A percentile compares a stretch with the other conserved stretches of the same genome.
These are phyloP conservation scores for Ochropleura leucogaster DNA, from an alignment of 2,888 invertebrate species.

Conservation along the genomic window DNA sequence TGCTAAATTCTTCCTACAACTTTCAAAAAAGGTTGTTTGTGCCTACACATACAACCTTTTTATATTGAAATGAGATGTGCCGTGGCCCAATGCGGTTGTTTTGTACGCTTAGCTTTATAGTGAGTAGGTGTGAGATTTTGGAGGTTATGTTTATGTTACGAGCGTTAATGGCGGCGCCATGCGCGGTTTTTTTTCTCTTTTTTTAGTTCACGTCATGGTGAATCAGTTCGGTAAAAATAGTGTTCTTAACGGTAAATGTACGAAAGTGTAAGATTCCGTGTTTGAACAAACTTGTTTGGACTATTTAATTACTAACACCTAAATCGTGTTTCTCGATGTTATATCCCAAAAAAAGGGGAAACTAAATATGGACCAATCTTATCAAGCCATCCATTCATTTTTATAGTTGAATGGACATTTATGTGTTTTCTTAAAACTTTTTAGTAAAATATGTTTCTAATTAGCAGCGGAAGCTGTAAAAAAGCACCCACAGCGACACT, in stretches of 20 bases:
- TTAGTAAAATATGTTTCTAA: background rate
- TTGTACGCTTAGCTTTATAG: conserved; percentile 21
- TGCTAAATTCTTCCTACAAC: background rate
- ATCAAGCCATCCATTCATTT: conserved; percentile 20
- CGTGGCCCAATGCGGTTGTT: background rate
- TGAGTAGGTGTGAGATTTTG: conserved; percentile 47
- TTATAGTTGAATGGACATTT: conserved; percentile 20
- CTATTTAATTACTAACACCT: conserved; percentile 27
- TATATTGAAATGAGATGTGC: background rate
- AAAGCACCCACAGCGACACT: conserved; percentile 24
- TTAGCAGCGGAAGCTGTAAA: conserved; percentile 44
- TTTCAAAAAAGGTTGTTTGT: background rate
- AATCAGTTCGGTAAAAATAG: conserved; percentile 42
- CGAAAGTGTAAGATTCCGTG: conserved; percentile 35
- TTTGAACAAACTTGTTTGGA: conserved; percentile 16
- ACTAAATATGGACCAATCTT: background rate
- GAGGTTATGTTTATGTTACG: conserved; percentile 43
- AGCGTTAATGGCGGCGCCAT: conserved; percentile 43
- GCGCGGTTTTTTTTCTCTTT: conserved; percentile 14
- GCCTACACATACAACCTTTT: background rate
- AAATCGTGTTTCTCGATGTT: background rate
- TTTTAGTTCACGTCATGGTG: conserved; percentile 28
- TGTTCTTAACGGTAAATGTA: conserved; percentile 31
- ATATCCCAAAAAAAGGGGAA: conserved; percentile 6
- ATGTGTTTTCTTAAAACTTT: conserved; percentile 4